Base-by-base conservation (phyloP, 2,888 invertebrate genomes). In the Cyaniris semiargus region DNA sequence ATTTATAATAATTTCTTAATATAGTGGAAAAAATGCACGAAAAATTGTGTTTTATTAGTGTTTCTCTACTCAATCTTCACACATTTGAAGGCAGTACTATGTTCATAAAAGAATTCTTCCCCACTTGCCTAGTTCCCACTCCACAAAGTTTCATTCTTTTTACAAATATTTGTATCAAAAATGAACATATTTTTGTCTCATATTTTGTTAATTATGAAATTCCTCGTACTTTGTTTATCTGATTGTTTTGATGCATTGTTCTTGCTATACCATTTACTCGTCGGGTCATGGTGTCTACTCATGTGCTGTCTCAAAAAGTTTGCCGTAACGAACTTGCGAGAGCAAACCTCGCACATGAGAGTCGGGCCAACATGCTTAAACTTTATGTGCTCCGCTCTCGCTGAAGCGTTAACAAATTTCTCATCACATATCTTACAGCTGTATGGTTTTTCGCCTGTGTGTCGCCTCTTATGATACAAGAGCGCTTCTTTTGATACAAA, bases 401-500 rank as follows among this genome's bases (percentile, higher is more conserved):
- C 88, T 0, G 94, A 93, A 0, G 93, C 89, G 82, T 93, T 93
- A 0, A 94, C 92, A 84, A 93, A 94, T 79, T 82, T 88, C 76
- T 93, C 91, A 78, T 84, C 83, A 74, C 93, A 94, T 48, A 86
- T 78, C 21, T 89, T 87, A 79, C 93, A 94, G 18, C 85, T 85
- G 53, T 91, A 94, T 0, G 93, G 93, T 77, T 90, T 91, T 78
- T 93, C 94, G 0, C 94, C 94, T 0, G 93, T 93, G 79, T 94
- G 94, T 38, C 92, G 83, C 75, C 94, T 83, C 0, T 88, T 91
- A 70, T 94, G 94, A 77, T 93, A 94, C 66, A 92, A 76, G 18
- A 94, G 81, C 0, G 94, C 93, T 77, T 92, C 93, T 81, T 92
- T 93, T 0, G 93, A 88, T 0, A 93, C 93, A 86, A 93, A 93